These are phyloP conservation scores for Panagrolaimus sp. DNA, from an alignment of 1,140 invertebrate species.

Conservation along the genomic window DNA sequence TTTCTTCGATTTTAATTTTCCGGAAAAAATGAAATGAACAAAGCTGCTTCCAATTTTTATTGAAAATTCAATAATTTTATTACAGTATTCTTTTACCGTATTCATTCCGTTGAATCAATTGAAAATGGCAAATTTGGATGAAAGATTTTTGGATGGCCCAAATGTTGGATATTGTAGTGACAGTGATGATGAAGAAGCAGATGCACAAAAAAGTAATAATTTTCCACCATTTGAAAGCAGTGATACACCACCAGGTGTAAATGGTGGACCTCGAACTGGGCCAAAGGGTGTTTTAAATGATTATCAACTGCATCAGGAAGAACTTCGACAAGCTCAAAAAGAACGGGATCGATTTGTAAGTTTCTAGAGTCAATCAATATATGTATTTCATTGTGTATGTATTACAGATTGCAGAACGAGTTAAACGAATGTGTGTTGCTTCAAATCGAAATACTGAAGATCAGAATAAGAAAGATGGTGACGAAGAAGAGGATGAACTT, in stretches of 20 bases:
- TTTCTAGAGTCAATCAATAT: background rate
- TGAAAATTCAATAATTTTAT: no score
- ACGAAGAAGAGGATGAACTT: slow-evolving; percentile 40
- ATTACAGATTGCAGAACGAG: slow-evolving; percentile 40
- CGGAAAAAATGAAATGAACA: no score
- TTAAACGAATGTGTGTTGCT: slow-evolving; percentile 38
- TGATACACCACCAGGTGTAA: background rate
- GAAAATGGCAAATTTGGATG: slow-evolving; percentile 41
- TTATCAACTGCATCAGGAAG: slow-evolving; percentile 23
- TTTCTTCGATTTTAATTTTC: no score
- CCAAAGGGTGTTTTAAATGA: slow-evolving; percentile 47
- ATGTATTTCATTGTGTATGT: background rate
- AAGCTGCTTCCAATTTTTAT: no score
- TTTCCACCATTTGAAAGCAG: background rate
- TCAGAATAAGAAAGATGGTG: slow-evolving; percentile 23
- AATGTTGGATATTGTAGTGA: slow-evolving; percentile 43
- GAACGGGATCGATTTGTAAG: background rate
- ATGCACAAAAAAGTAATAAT: background rate
- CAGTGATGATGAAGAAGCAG: slow-evolving; percentile 37
- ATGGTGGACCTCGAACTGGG: slow-evolving; percentile 30
- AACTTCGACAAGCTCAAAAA: background rate
- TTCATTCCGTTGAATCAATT: background rate
- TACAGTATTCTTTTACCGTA: no score
- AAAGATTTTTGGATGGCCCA: slow-evolving; percentile 46
- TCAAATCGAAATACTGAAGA: slow-evolving; percentile 15